These are phyloP conservation scores for Nebria ingens DNA, from an alignment of 1,140 invertebrate species.

Conservation along the genomic window DNA sequence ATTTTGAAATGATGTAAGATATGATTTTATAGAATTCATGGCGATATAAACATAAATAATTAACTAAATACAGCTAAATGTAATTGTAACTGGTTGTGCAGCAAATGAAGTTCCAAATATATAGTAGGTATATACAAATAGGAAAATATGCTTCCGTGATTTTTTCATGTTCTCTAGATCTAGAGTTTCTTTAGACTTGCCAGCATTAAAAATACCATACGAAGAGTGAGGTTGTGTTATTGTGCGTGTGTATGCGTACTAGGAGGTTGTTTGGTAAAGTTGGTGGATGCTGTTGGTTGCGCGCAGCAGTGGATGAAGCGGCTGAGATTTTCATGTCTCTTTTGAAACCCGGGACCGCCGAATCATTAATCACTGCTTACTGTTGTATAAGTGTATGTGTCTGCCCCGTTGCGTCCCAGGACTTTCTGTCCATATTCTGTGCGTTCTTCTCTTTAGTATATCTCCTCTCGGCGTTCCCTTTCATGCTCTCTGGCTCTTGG, in stretches of 20 bases:
- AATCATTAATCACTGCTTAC: conserved; percentile 25
- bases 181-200: too few relatives aligned
- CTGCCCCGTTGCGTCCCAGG: not conserved
- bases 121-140: too few relatives aligned
- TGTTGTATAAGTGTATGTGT: not conserved
- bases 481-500: not conserved
- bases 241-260: not conserved
- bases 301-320: conserved; percentile 18
- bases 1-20: too few relatives aligned
- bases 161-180: too few relatives aligned
- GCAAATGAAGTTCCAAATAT: too few relatives aligned
- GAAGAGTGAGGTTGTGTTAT: too few relatives aligned
- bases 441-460: not conserved
- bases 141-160: too few relatives aligned
- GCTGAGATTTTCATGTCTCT: conserved; percentile 31
- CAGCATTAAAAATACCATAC: too few relatives aligned
- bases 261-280: not conserved
- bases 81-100: too few relatives aligned
- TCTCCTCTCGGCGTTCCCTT: not conserved
- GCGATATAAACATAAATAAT: too few relatives aligned
- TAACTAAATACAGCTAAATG: too few relatives aligned
- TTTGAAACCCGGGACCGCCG: conserved; percentile 25
- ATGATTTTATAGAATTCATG: too few relatives aligned
- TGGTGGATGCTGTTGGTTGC: conserved; percentile 2
- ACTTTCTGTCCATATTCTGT: not conserved